Conservation (phyloP, 2,113 vertebrate species). For the Oenanthe melanoleuca region DNA sequence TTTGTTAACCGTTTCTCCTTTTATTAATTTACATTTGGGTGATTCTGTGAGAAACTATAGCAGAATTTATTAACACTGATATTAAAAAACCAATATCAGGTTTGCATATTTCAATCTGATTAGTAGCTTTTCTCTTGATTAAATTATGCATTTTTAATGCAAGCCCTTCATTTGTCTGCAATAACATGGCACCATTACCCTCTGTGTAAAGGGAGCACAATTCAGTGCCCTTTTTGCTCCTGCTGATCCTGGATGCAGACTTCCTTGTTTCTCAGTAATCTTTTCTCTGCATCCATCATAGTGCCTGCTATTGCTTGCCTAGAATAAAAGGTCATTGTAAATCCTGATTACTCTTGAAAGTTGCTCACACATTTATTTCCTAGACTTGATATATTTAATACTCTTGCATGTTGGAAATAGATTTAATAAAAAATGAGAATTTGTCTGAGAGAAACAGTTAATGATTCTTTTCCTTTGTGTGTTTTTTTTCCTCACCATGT, state of each 20-base stretch:
- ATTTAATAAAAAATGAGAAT: conserved; percentile 32
- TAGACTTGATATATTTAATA: not conserved
- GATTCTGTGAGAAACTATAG: conserved; percentile 34
- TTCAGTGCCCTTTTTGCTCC: not conserved
- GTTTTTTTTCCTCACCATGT: not conserved
- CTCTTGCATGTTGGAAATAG: not conserved
- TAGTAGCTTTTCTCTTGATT: conserved; percentile 70
- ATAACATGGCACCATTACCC: not conserved
- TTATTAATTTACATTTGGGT: conserved; percentile 63
- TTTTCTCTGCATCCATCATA: not conserved
- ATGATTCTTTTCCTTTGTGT: not conserved
- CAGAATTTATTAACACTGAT: conserved; percentile 62
- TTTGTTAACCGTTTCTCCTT: conserved; percentile 49
- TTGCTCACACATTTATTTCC: conserved; percentile 7
- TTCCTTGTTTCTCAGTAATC: conserved; percentile 8
- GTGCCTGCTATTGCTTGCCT: not conserved
- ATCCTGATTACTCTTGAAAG: conserved; percentile 37
- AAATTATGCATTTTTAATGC: conserved; percentile 75
- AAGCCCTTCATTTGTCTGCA: conserved; percentile 56
- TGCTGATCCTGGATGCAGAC: conserved; percentile 18
- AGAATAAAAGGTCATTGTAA: conserved; percentile 33
- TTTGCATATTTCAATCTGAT: conserved; percentile 67
- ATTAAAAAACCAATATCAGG: conserved; percentile 61
- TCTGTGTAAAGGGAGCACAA: not conserved
- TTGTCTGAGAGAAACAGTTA: not conserved